Conservation (phyloP, 2,888 invertebrate genomes). For the Podabrus alpinus region DNA sequence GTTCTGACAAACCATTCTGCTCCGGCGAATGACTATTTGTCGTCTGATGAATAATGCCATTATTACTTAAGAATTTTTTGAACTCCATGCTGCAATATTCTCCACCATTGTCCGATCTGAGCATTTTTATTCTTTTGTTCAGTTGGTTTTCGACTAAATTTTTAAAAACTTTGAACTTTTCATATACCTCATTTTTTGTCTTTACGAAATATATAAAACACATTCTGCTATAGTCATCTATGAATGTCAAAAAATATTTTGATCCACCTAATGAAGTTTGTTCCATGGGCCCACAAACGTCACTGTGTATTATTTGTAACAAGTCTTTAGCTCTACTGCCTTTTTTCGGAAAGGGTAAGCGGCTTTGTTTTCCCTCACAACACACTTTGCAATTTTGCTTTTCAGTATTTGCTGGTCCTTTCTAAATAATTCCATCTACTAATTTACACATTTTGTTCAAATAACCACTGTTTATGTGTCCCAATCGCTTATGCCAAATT, state of each 20-base stretch:
- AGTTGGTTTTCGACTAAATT: conserved; percentile 26
- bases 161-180: conserved; percentile 40
- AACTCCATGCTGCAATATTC: conserved; percentile 33
- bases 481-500: conserved; percentile 21
- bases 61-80: conserved; percentile 27
- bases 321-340: conserved; percentile 29
- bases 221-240: conserved; percentile 10
- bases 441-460: neutral
- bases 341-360: conserved; percentile 37
- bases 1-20: conserved; percentile 43
- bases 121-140: conserved; percentile 22
- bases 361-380: conserved; percentile 38
- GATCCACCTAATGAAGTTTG: conserved; percentile 3
- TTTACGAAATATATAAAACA: conserved; percentile 23
- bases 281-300: conserved; percentile 32
- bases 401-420: neutral
- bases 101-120: conserved; percentile 34
- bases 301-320: conserved; percentile 38
- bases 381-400: conserved; percentile 30
- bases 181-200: conserved; percentile 37
- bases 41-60: conserved; percentile 43
- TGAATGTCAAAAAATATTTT: conserved; percentile 5
- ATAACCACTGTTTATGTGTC: conserved; percentile 6
- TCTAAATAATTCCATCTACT: neutral
- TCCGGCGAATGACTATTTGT: conserved; percentile 41